These are phyloP conservation scores for Tipula vernalis DNA, from an alignment of 2,888 invertebrate genomes.

Conservation along the genomic window DNA sequence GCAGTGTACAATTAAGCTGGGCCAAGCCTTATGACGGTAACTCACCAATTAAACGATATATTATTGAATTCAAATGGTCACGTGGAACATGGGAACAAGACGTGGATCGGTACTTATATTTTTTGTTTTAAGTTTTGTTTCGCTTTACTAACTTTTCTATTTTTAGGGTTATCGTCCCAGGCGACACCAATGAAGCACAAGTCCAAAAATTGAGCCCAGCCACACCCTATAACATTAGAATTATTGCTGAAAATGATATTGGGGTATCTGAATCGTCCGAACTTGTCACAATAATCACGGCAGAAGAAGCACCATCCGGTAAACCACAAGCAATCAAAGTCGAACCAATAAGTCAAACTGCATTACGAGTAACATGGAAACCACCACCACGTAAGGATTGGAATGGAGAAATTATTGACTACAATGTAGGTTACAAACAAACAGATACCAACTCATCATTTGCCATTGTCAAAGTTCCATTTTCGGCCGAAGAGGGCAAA, in stretches of 20 bases:
- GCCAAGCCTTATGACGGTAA: constrained; percentile 87
- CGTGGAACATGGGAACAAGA: constrained; percentile 72
- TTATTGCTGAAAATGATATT: constrained; percentile 87
- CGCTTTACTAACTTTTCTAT: background rate
- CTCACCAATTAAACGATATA: constrained; percentile 76
- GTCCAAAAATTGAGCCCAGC: constrained; percentile 81
- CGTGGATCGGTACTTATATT: constrained; percentile 47
- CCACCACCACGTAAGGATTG: constrained; percentile 79
- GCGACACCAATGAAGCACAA: constrained; percentile 77
- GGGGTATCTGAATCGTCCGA: constrained; percentile 89
- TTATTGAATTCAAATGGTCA: constrained; percentile 83
- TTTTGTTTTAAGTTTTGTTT: background rate
- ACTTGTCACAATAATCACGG: constrained; percentile 86
- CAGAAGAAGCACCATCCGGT: constrained; percentile 81
- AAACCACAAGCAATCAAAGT: constrained; percentile 74
- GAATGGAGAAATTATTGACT: constrained; percentile 86
- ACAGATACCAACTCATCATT: constrained; percentile 75
- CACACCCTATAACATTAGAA: constrained; percentile 83
- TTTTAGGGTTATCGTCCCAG: constrained; percentile 62
- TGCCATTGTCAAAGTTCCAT: constrained; percentile 83
- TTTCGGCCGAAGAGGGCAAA: constrained; percentile 81
- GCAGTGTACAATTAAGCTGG: constrained; percentile 84
- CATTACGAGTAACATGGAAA: constrained; percentile 79
- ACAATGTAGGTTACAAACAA: constrained; percentile 81
- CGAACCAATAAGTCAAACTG: constrained; percentile 78